phyloP scores from a whole-genome alignment of 2,888 invertebrate genomes.

The Prosopocoilus inquinatus region DNA sequence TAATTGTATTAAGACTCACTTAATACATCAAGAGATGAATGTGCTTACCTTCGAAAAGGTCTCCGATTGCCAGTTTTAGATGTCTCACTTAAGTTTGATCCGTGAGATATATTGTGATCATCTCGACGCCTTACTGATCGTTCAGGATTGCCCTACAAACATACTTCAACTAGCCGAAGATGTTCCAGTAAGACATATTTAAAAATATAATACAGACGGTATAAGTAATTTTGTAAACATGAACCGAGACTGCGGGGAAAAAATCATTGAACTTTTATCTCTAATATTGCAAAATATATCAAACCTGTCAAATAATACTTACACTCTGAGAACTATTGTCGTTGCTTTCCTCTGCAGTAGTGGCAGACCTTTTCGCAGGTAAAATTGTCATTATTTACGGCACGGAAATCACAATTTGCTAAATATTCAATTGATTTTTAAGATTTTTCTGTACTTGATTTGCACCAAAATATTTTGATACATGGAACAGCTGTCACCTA shows the following conservation, averaged over 20 bases:
- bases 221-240: no score
- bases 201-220: background rate
- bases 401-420: background rate
- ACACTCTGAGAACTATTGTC: constrained; percentile 45
- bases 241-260: no score
- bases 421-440: constrained; percentile 4
- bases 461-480: constrained; percentile 30
- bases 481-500: constrained; percentile 30
- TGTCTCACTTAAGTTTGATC: constrained; percentile 23
- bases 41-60: constrained; percentile 26
- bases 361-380: constrained; percentile 45
- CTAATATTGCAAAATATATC: background rate
- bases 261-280: background rate
- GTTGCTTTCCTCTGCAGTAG: constrained; percentile 43
- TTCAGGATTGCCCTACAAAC: constrained; percentile 39
- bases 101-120: constrained; percentile 36
- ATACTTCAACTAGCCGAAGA: background rate
- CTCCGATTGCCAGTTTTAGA: constrained; percentile 24
- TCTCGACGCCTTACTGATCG: constrained; percentile 41
- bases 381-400: constrained; percentile 45
- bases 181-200: background rate
- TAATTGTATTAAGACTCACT: no score
- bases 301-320: constrained; percentile 28
- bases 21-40: background rate
- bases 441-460: constrained; percentile 10